phyloP scores from a whole-genome alignment of 2,888 invertebrate genomes.

The Itoplectis maculator region DNA sequence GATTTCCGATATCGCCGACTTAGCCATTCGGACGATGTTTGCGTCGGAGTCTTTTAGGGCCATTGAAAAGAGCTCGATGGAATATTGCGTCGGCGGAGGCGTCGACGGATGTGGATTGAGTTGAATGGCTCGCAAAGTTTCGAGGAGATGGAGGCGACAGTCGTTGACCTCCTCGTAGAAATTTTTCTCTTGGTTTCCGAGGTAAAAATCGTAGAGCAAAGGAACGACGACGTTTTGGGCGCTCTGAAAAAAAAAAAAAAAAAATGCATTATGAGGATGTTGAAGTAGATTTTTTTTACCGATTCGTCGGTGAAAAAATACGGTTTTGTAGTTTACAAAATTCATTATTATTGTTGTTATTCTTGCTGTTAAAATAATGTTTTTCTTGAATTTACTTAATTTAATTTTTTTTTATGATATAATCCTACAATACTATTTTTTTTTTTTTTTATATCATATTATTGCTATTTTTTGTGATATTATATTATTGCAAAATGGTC shows the following conservation, averaged over 20 bases:
- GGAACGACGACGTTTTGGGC: slow-evolving; percentile 74
- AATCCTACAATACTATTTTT: no score
- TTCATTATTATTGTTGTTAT: no score
- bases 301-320: no score
- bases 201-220: slow-evolving; percentile 77
- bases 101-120: slow-evolving; percentile 75
- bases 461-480: no score
- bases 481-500: no score
- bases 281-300: no score
- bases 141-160: slow-evolving; percentile 78
- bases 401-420: no score
- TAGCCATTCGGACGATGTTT: slow-evolving; percentile 76
- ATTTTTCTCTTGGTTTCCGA: slow-evolving; percentile 69
- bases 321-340: no score
- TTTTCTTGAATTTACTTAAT: no score
- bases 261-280: no score
- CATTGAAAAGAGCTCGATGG: slow-evolving; percentile 78
- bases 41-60: slow-evolving; percentile 75
- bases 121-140: slow-evolving; percentile 75
- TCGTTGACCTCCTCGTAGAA: slow-evolving; percentile 70
- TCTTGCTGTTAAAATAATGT: no score
- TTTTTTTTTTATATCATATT: no score
- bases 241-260: slow-evolving; percentile 71
- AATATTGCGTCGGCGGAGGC: slow-evolving; percentile 77
- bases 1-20: slow-evolving; percentile 73